Evolutionary conservation across 2,113 vertebrate genomes (phyloP).

Genomic region (Zosterops hypoxanthus): DNA sequence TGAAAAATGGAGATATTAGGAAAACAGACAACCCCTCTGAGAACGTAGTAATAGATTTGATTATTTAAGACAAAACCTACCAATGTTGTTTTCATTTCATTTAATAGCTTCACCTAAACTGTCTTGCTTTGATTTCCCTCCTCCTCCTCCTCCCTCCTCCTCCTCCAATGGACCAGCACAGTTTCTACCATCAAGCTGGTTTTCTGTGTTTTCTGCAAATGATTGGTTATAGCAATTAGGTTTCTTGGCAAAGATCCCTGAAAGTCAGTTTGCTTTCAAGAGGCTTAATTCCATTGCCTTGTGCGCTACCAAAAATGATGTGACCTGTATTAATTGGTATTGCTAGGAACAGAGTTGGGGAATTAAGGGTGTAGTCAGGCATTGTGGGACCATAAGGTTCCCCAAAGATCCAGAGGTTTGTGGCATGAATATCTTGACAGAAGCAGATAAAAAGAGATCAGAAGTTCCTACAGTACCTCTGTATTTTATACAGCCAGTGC

Average conservation of each 20-base stretch:
- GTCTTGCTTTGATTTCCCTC: background rate
- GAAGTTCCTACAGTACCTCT: background rate
- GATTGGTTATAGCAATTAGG: conserved; percentile 1
- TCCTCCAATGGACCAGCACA: background rate
- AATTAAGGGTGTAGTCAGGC: background rate
- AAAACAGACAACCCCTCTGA: background rate
- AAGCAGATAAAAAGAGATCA: background rate
- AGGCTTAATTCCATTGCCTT: background rate
- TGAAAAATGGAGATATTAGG: background rate
- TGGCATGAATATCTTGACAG: background rate
- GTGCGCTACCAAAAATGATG: background rate
- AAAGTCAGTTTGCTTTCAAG: conserved; percentile 2
- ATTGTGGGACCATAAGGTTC: background rate
- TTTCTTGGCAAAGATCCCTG: conserved; percentile 32
- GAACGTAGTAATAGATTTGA: background rate
- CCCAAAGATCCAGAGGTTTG: background rate
- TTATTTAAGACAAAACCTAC: background rate
- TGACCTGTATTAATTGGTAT: background rate
- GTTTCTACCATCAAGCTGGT: background rate
- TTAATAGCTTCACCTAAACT: background rate
- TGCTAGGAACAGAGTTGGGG: background rate
- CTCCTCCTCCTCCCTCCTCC: background rate
- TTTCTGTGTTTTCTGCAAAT: conserved; percentile 2
- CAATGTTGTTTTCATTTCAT: background rate
- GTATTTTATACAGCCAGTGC: background rate